Base-by-base conservation (phyloP, 2,797 vertebrate genomes). In the Trichosurus vulpecula region DNA sequence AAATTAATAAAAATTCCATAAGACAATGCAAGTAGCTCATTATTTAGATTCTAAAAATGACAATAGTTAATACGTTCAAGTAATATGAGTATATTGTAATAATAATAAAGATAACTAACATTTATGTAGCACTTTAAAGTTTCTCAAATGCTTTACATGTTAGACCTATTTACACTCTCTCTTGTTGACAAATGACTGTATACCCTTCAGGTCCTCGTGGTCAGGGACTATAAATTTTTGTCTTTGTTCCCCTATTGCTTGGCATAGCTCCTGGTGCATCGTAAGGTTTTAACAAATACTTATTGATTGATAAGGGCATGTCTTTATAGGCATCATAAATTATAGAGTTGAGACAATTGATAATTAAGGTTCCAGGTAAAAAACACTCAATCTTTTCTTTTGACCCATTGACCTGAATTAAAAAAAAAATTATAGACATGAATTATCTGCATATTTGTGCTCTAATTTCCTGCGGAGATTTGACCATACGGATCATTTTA, bases 381-480 rank as follows among this genome's bases (percentile, higher is more conserved):
- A 14, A 47, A 25, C 66, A 81, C 22, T 74, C n/a, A 81, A 87
- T 87, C 9, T 47, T 51, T 87, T 87, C 41, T 87, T 87, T 51
- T 51, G 22, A 87, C 51, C 6, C 5, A 29, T 87, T 47, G 41
- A 87, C 41, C 22, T 87, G 22, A 87, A 87, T 87, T 87, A 47
- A n/a, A 5, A 31, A 58, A 35, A 4, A 35, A 47, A 25, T 3
- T 9, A 19, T 9, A 41, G 87, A 27, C 54, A n/a, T 94, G 1
- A 91, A 93, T 92, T 94, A 93, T 90, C 6, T 29, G 90, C 94
- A 90, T 2, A 93, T 2, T 29, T 94, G 95, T 94, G 31, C 8
- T 74, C 5, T 41, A 74, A 41, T 74, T 61, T 61, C 35, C 35
- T 41, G 16, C 19, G 5, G 61, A 74, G 14, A 19, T 16, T 14